Percentiles rank a stretch among this genome's conserved stretches.
Evolutionary conservation across 2,113 vertebrate genomes (phyloP).

Genomic region (Apodemus speciosus): DNA sequence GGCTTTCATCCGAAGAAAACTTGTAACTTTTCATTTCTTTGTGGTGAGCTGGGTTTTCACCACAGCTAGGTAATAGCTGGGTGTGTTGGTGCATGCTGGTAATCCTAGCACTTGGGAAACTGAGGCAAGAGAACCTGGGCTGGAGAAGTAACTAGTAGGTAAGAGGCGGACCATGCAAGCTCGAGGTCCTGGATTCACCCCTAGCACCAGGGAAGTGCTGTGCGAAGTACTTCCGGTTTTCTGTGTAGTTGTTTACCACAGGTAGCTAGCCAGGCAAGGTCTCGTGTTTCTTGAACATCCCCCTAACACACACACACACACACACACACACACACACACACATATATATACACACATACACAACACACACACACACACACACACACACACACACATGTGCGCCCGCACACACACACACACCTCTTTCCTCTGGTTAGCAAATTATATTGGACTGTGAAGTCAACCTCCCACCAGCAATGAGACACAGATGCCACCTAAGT

Average conservation of each 20-base stretch:
- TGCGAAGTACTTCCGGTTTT: neutral
- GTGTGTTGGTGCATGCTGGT: neutral
- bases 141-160: neutral
- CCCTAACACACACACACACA: neutral
- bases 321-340: neutral
- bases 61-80: neutral
- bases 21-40: neutral
- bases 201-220: neutral
- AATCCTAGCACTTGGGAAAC: neutral
- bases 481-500: neutral
- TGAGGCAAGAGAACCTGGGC: neutral
- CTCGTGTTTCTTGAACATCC: neutral
- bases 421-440: neutral
- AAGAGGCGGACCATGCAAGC: neutral
- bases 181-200: neutral
- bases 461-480: no score
- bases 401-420: neutral
- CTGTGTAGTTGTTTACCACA: neutral
- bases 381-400: neutral
- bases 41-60: neutral
- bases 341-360: neutral
- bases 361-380: neutral
- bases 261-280: neutral
- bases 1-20: neutral
- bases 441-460: neutral